Conservation (phyloP, 2,888 invertebrate genomes). For the Listrodromus nycthemerus region DNA sequence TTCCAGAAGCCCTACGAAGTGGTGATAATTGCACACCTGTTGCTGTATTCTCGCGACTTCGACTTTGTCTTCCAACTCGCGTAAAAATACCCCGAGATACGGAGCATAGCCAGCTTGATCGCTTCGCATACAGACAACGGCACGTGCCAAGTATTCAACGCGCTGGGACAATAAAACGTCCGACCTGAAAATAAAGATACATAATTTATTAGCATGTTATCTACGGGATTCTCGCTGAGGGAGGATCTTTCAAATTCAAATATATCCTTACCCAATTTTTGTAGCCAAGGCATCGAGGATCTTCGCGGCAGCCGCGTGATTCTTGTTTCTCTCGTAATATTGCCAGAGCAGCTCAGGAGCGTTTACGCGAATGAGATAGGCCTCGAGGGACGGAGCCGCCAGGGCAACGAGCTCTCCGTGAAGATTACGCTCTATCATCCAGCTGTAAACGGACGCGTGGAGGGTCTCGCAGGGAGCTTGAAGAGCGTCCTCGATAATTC, state of each 20-base stretch:
- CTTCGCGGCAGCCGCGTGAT: conserved; percentile 96
- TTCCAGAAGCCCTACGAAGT: not conserved
- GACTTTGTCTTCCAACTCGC: conserved; percentile 96
- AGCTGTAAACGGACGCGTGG: conserved; percentile 96
- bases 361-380: conserved; percentile 87
- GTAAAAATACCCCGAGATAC: conserved; percentile 91
- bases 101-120: conserved; percentile 91
- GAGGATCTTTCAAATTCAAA: too few relatives aligned
- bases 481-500: conserved; percentile 89
- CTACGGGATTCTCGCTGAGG: too few relatives aligned
- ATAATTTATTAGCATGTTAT: too few relatives aligned
- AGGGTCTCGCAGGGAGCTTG: conserved; percentile 93
- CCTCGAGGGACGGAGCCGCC: conserved; percentile 90
- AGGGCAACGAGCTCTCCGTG: conserved; percentile 89
- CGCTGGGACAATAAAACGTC: conserved; percentile 92
- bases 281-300: conserved; percentile 95
- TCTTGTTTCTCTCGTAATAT: conserved; percentile 96
- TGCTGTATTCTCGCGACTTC: conserved; percentile 96
- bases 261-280: conserved; percentile 87
- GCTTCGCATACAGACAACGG: conserved; percentile 97
- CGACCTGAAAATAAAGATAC: conserved; percentile 85
- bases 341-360: conserved; percentile 92
- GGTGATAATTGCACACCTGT: conserved; percentile 78
- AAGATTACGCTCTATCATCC: conserved; percentile 93
- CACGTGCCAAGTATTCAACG: conserved; percentile 95